Conservation (phyloP, 2,797 vertebrate species). For the Schizothorax lantsangensis region DNA sequence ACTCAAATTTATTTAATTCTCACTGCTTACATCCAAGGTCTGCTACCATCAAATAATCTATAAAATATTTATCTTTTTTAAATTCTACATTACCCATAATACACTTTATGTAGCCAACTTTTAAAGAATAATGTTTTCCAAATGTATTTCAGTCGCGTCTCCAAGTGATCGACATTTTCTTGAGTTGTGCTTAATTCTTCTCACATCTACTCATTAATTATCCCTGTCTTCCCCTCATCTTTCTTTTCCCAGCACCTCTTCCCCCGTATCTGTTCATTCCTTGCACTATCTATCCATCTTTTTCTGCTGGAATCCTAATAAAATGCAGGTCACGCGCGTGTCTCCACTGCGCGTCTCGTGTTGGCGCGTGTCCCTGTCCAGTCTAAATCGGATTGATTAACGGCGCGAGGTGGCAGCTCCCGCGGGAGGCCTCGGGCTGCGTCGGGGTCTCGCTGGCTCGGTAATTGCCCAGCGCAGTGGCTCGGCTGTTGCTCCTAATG, state of each 20-base stretch:
- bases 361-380: constrained; percentile 80
- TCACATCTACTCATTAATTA: constrained; percentile 81
- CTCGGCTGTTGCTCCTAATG: constrained; percentile 79
- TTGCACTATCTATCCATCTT: constrained; percentile 78
- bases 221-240: constrained; percentile 67
- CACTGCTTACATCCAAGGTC: background rate
- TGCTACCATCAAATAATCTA: background rate
- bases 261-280: constrained; percentile 72
- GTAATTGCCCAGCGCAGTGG: constrained; percentile 79
- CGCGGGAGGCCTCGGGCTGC: constrained; percentile 70
- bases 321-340: constrained; percentile 82
- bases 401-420: constrained; percentile 76
- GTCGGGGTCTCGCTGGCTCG: constrained; percentile 70
- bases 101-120: background rate
- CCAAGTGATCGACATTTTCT: constrained; percentile 28
- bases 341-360: constrained; percentile 70
- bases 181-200: constrained; percentile 69
- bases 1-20: background rate
- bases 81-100: background rate
- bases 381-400: constrained; percentile 85
- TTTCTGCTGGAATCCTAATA: constrained; percentile 69
- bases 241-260: constrained; percentile 65
- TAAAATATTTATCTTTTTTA: background rate
- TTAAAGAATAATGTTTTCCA: constrained; percentile 9
- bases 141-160: constrained; percentile 17